Evolutionary conservation across 2,113 vertebrate species (phyloP).

Genomic region (Sinocyclocheilus maitianheensis): DNA sequence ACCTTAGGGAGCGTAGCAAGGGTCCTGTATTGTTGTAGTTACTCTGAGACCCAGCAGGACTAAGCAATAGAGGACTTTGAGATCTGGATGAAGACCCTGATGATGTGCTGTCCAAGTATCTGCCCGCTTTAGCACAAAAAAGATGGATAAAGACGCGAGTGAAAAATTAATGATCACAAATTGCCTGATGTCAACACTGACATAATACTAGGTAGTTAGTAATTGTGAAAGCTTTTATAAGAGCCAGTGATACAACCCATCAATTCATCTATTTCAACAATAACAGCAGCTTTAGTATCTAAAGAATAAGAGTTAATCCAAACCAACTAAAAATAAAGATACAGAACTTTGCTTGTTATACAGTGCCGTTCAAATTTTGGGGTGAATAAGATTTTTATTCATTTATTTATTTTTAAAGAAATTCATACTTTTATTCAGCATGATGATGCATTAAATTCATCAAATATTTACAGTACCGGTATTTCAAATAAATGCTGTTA

Average conservation of each 20-base stretch:
- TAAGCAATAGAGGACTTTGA: slow-evolving; percentile 85
- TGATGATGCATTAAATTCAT: not conserved
- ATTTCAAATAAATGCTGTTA: too few species aligned
- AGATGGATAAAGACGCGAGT: not conserved
- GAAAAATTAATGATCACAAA: not conserved
- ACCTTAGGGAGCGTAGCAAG: slow-evolving; percentile 74
- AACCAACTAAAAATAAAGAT: not conserved
- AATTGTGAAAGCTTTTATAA: not conserved
- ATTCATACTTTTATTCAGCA: not conserved
- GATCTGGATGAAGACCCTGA: slow-evolving; percentile 88
- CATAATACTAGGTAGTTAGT: not conserved
- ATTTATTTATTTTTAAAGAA: not conserved
- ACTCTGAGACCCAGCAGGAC: slow-evolving; percentile 79
- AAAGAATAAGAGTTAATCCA: not conserved
- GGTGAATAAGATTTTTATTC: too few species aligned
- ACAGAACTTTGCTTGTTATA: not conserved
- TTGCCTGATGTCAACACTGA: not conserved
- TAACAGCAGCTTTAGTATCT: not conserved
- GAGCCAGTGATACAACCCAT: slow-evolving; percentile 4
- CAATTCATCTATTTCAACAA: not conserved
- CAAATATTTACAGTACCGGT: too few species aligned
- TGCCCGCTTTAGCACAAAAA: slow-evolving; percentile 67
- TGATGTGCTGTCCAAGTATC: slow-evolving; percentile 85
- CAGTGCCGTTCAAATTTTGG: not conserved
- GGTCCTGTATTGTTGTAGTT: slow-evolving; percentile 69